Base-by-base conservation (phyloP, 2,888 invertebrate species). In the Harpalus rufipes region DNA sequence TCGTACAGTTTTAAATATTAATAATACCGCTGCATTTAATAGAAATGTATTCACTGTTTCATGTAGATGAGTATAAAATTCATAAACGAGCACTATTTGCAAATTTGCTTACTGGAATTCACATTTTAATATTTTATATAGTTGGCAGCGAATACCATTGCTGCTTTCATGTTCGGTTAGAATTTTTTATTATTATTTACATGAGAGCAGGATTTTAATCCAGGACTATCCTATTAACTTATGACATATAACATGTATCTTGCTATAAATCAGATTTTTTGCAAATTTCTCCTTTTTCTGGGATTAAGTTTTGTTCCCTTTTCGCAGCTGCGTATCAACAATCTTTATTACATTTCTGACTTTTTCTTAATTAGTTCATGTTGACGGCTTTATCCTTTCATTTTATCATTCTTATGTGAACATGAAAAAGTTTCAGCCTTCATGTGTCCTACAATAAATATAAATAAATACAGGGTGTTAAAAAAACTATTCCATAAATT, bases 231-330 rank as follows among this genome's bases (percentile, higher is more conserved):
- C 72, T 68, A 58, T 72, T 81, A 65, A 72, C 72, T 82, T 14
- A 74, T 82, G 82, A 82, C 82, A 72, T 82, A 58, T 72, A 72
- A 82, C 82, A 25, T 58, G 72, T 82, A 81, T 56, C 65, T 82
- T 72, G 32, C 32, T n/a, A 72, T 82, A 82, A 74, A 82, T 72
- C 82, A 82, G 65, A 10, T 65, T 68, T 81, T 82, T 81, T 81
- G 81, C 56, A 18, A 12, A 44, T 81, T 65, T 81, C 65, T 80
- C 39, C 74, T 51, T 56, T 74, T 74, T 74, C 18, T 51, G 51
- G 74, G 44, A 51, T 74, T 74, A 79, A 79, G 59, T 81, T 81
- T 21, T 44, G 32, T 80, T 25, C 58, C 1, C 58, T 76, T 14
- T 74, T 44, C 56, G 51, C 56, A 76, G 56, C 56, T 76, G 76